Evolutionary conservation across 2,797 vertebrate genomes (phyloP), one percentile per base, ranked within the genome.

Genomic region (Enteromius anoplus): DNA sequence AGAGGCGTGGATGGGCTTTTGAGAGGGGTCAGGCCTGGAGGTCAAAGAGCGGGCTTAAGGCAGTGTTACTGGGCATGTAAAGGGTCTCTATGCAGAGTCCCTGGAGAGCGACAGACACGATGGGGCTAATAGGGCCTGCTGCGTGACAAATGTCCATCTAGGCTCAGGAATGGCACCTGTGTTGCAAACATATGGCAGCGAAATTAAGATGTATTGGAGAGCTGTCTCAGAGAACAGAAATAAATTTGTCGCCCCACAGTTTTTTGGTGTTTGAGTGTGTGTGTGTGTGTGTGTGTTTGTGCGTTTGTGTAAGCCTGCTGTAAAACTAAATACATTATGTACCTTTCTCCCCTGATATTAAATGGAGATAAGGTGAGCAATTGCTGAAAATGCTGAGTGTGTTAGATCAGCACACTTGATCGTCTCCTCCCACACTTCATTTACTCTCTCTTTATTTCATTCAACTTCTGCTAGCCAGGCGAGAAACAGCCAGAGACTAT

Each of bases 171-270:
- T 70, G 77, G 82, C 77, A 86, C 88, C 84, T 84, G 78, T 85
- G 87, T 83, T 82, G 84, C 75, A 87, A 84, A 81, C 85, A 86
- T 84, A 85, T 88, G 85, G 87, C 64, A 8, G 37, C 1, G 81
- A 72, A 88, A 86, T 51, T 47, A 75, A 85, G 84, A 86, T 34
- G 51, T 64, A 82, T 83, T 77, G 75, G 81, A 80, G 75, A 84
- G 79, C 80, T 77, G 72, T 85, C 76, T 82, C 60, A 1, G 71
- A 85, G 26, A 81, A 81, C 32, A 64, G 80, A 64, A 51, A 79
- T 85, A 75, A 84, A 80, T 79, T 70, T 82, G 71, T 82, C 72
- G 3, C 49, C 47, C 79, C 26, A 55, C 70, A 72, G 49, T 64
- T 80, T 69, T 83, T 34, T 64, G 26, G 58, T 66, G 51, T 60